phyloP scores from a whole-genome alignment of 1,140 invertebrate species.

The Myzus persicae region DNA sequence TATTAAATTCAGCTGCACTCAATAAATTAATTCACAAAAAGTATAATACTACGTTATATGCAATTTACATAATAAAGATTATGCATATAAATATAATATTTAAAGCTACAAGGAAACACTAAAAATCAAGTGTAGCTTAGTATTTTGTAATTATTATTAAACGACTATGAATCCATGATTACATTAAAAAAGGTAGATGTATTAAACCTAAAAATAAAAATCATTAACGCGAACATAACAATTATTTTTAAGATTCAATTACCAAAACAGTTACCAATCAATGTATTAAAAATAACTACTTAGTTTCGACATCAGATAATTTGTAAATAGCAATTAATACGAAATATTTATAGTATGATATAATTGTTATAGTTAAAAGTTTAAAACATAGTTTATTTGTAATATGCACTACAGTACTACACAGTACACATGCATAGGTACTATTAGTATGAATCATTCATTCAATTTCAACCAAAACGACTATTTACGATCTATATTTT shows the following conservation, averaged over 20 bases:
- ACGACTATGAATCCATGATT: not conserved
- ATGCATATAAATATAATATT: no score
- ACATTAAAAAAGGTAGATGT: not conserved
- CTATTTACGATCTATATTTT: not conserved
- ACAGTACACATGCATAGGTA: not conserved
- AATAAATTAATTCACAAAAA: not conserved
- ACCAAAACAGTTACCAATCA: not conserved
- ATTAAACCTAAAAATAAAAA: not conserved
- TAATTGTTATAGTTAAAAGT: not conserved
- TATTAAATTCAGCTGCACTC: not conserved
- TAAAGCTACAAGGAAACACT: no score
- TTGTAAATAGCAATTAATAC: not conserved
- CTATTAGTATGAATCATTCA: not conserved
- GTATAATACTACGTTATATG: not conserved
- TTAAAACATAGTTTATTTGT: not conserved
- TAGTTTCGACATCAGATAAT: not conserved
- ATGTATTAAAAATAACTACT: slow-evolving; percentile 6
- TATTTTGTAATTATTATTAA: slow-evolving; percentile 7
- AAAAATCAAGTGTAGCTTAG: not conserved
- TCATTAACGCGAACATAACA: not conserved
- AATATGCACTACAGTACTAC: not conserved
- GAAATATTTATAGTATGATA: not conserved
- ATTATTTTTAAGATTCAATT: not conserved
- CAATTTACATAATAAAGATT: not conserved
- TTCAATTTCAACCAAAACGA: not conserved